Base-by-base conservation (phyloP, 2,797 vertebrate genomes). In the Lindbergichthys nudifrons region DNA sequence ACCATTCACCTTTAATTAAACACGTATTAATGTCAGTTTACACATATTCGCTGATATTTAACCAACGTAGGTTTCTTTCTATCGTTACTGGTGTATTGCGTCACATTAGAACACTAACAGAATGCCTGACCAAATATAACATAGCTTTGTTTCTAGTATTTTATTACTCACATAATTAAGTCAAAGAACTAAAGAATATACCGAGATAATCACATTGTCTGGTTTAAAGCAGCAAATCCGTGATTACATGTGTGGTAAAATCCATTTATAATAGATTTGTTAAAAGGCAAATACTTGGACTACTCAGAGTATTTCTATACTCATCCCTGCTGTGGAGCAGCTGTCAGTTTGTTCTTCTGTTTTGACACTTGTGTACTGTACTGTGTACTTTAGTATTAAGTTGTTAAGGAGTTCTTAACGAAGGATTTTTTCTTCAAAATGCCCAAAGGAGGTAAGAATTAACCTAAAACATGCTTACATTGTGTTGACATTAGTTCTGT, bases 371-470 rank as follows among this genome's bases (percentile, higher is more conserved):
- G 41, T 75, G 70, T 36, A 53, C 6, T 30, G 53, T 64, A 26
- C 26, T 26, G 26, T 84, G 89, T 84, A 56, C 6, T 30, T 64
- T 21, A 39, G 15, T 61, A 5, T 72, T 72, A 41, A 42, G 46
- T 21, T 46, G 12, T 63, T 59, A 42, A 12, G 16, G 14, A 43
- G 43, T 60, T 77, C 73, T 18, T 67, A 47, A 50, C 15, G 50
- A 53, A 83, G 68, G 13, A 45, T 30, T 79, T 36, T 32, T 23
- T 63, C 36, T 18, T 70, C 61, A 91, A 67, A 79, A 95, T 96
- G 95, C 95, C 95, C 7, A 94, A 94, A 92, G 95, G 95, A 92
- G 95, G 95, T 96, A 93, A 94, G 94, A 48, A 19, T 10, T 1
- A 15, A n/a, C 10, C 0, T 19, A 11, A 47, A 50, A 32, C 3